phyloP scores from a whole-genome alignment of 2,888 invertebrate genomes.

The Cacoxenus indagator region DNA sequence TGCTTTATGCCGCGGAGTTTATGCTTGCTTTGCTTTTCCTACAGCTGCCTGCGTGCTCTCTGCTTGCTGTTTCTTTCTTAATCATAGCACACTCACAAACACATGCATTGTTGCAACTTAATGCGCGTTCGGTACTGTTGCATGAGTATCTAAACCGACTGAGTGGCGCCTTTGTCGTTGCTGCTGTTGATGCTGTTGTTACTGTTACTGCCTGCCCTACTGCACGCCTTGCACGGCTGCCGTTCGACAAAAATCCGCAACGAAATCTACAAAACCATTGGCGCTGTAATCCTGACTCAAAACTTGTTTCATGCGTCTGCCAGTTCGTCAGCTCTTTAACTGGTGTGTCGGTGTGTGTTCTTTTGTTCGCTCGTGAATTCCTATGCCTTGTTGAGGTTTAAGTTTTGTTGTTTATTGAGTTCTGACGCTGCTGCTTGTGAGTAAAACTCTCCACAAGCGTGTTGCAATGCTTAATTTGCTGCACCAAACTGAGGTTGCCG shows the following conservation, averaged over 20 bases:
- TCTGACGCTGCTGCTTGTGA: neutral
- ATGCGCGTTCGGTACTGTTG: neutral
- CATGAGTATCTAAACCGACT: neutral
- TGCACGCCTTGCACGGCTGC: too few species aligned
- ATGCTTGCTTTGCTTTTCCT: neutral
- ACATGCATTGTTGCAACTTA: slow-evolving; percentile 1
- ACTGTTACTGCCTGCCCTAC: neutral
- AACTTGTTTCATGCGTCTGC: neutral
- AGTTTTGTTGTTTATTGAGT: slow-evolving; percentile 8
- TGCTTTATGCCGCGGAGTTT: neutral
- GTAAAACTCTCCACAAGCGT: slow-evolving; percentile 7
- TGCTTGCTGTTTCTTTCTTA: neutral
- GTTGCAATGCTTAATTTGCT: slow-evolving; percentile 15
- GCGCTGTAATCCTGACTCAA: neutral
- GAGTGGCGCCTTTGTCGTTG: neutral
- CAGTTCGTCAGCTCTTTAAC: neutral
- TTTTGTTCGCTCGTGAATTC: neutral
- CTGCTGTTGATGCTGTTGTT: neutral
- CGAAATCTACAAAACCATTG: slow-evolving; percentile 1
- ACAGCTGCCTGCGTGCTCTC: neutral
- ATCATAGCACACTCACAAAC: neutral
- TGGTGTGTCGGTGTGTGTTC: neutral
- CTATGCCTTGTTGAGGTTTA: neutral
- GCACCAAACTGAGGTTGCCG: neutral
- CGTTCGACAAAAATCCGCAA: neutral